Evolutionary conservation across 2,797 vertebrate species (phyloP), one percentile per base, ranked within the genome.

Genomic region (Streptopelia turtur): DNA sequence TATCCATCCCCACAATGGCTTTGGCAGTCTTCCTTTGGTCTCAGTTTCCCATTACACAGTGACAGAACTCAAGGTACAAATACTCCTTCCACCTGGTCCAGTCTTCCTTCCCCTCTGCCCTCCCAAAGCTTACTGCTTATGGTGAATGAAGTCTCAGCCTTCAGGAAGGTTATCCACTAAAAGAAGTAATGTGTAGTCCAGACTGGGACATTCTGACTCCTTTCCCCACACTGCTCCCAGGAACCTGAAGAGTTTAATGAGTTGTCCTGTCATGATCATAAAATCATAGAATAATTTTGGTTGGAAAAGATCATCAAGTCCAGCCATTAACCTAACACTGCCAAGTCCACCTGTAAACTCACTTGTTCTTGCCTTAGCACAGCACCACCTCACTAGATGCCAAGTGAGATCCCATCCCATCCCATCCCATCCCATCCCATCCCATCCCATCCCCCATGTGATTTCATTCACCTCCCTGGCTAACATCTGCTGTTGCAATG

Each of bases 51-150:
- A 43, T 64, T 65, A 83, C 24, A 50, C 6, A 28, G 45, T 14
- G 37, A 91, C 33, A 89, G 70, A 92, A 53, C 20, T 83, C 79
- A 90, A 85, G 64, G 69, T 87, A 78, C 14, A 89, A 87, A 91
- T 66, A 20, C 8, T 78, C 10, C 55, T 33, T 89, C 71, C 30
- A 66, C 24, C 43, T 89, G 24, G 18, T 79, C 28, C 13, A 35
- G 31, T 30, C 20, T 89, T 49, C 10, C 27, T 88, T 86, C 13
- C 23, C 4, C 14, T 52, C 60, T 70, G 11, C 14, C 11, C 20
- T 64, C 47, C 45, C 57, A 65, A 88, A 56, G 6, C 30, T 50
- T 50, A 52, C 20, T 35, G 28, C 35, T 71, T 71, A 56, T 2
- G 16, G 23, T 49, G 65, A 77, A 43, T 11, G 41, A 78, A 68